These are phyloP conservation scores for Lindbergichthys nudifrons DNA, from an alignment of 2,797 vertebrate species.

Conservation along the genomic window DNA sequence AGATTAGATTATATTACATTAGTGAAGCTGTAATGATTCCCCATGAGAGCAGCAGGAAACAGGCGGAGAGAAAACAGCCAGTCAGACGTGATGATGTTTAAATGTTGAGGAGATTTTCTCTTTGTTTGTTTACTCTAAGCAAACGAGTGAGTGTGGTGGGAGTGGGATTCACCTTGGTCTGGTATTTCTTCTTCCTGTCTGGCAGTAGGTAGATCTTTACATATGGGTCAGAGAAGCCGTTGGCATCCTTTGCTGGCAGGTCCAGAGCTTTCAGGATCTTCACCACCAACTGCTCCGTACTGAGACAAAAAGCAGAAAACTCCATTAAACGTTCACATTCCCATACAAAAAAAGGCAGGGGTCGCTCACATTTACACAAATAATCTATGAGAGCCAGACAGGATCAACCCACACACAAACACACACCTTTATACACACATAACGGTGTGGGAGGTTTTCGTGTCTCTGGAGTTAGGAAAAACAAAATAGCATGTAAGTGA, in stretches of 20 bases:
- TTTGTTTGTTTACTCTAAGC: not conserved
- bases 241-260: slow-evolving; percentile 93
- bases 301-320: slow-evolving; percentile 50
- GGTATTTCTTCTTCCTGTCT: slow-evolving; percentile 95
- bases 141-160: not conserved
- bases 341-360: slow-evolving; percentile 11
- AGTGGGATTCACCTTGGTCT: slow-evolving; percentile 88
- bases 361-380: slow-evolving; percentile 30
- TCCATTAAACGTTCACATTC: slow-evolving; percentile 25
- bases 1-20: slow-evolving; percentile 64
- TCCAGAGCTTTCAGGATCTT: slow-evolving; percentile 93
- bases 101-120: not conserved
- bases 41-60: slow-evolving; percentile 19
- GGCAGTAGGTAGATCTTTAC: slow-evolving; percentile 96
- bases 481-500: slow-evolving; percentile 23
- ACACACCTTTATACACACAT: slow-evolving; percentile 33
- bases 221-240: slow-evolving; percentile 93
- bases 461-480: slow-evolving; percentile 42
- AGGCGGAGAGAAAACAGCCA: slow-evolving; percentile 6
- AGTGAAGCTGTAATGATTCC: slow-evolving; percentile 48
- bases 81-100: not conserved
- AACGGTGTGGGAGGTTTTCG: slow-evolving; percentile 49
- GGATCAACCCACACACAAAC: slow-evolving; percentile 45
- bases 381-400: slow-evolving; percentile 44
- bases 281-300: slow-evolving; percentile 93